Conservation (phyloP, 2,113 vertebrate genomes). For the Aspiorhynchus laticeps region DNA sequence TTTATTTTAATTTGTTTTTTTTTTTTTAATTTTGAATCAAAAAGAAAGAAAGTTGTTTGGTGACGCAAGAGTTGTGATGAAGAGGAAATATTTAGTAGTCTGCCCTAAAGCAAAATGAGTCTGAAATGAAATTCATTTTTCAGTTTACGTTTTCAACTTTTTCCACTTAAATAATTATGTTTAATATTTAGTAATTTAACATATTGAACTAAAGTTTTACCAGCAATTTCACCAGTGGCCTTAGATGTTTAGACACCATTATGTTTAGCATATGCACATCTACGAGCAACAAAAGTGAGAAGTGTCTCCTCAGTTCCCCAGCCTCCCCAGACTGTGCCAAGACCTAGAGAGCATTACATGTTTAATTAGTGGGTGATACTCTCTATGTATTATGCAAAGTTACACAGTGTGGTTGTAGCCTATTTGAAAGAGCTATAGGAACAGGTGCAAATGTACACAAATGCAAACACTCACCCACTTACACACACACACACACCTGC, state of each 20-base stretch:
- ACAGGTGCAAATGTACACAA: neutral
- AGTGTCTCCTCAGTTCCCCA: neutral
- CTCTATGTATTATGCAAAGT: conserved; percentile 6
- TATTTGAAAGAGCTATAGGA: neutral
- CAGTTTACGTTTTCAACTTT: neutral
- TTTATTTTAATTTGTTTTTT: too few species aligned
- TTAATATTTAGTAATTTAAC: neutral
- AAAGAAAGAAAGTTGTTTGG: neutral
- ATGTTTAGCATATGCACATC: neutral
- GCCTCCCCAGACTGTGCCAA: neutral
- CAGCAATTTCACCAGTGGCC: too few species aligned
- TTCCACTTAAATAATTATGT: neutral
- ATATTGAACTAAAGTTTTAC: too few species aligned
- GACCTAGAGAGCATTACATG: neutral
- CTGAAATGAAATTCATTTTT: too few species aligned
- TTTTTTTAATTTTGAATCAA: too few species aligned
- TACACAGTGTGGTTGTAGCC: neutral
- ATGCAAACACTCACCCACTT: neutral
- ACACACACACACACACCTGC: neutral
- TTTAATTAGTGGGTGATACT: conserved; percentile 7
- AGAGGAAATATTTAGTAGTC: neutral
- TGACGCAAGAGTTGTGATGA: neutral
- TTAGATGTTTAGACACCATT: too few species aligned
- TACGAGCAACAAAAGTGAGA: neutral
- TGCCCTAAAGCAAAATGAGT: neutral